Percentiles rank a stretch among this genome's conserved stretches.
Conservation (phyloP, 2,888 invertebrate genomes). For the Orchesellides sinensis region DNA sequence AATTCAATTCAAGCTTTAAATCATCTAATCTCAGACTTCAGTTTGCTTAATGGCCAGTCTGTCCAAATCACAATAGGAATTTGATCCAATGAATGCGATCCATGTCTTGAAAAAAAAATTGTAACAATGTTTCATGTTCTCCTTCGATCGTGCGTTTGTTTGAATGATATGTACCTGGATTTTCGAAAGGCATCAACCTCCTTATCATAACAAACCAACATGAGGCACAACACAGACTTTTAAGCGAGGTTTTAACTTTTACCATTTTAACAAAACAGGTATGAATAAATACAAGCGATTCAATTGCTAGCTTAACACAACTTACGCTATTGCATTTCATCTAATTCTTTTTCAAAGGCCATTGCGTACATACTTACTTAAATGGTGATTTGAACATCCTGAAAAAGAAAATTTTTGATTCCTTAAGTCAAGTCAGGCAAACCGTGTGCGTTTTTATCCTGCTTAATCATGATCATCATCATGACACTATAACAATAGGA, state of each 20-base stretch:
- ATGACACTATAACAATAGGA: conserved; percentile 55
- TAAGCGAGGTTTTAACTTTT: conserved; percentile 53
- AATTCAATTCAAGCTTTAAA: conserved; percentile 54
- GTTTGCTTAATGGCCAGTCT: conserved; percentile 63
- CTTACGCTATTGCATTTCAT: conserved; percentile 36
- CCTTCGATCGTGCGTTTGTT: not conserved
- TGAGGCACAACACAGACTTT: not conserved
- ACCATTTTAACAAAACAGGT: conserved; percentile 43
- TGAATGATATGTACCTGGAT: not conserved
- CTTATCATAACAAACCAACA: conserved; percentile 52
- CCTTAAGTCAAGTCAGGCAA: conserved; percentile 10
- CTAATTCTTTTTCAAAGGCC: conserved; percentile 29
- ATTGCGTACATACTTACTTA: not conserved
- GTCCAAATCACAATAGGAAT: conserved; percentile 50
- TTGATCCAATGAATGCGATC: conserved; percentile 51
- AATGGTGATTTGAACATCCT: not conserved
- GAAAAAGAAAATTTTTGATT: not conserved
- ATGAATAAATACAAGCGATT: conserved; percentile 51
- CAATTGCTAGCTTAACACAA: conserved; percentile 51
- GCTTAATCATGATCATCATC: conserved; percentile 65
- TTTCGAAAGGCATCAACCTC: conserved; percentile 44
- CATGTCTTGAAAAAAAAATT: conserved; percentile 36
- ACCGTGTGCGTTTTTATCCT: conserved; percentile 43
- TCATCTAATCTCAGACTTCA: conserved; percentile 57
- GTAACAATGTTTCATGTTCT: conserved; percentile 17